Percentiles rank a stretch among this genome's conserved stretches.
Evolutionary conservation across 2,888 invertebrate genomes (phyloP).

Genomic region (Teleiodes luculella): DNA sequence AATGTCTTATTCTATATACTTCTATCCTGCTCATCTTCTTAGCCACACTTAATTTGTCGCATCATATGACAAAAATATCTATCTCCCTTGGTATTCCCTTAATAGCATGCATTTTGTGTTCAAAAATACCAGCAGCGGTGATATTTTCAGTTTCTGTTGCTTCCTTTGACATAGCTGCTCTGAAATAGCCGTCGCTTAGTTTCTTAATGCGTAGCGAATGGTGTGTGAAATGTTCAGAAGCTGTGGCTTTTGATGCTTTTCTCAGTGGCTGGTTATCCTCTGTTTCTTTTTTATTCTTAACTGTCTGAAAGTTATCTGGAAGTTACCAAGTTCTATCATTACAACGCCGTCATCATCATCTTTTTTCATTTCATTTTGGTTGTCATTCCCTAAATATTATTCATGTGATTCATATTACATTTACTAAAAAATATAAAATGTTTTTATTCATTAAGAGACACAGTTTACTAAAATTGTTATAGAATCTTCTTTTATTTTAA

Average conservation of each 20-base stretch:
- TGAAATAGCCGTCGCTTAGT: constrained; percentile 12
- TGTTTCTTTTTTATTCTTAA: not conserved
- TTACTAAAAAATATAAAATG: too few species aligned
- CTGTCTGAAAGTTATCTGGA: too few species aligned
- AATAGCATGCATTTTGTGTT: constrained; percentile 3
- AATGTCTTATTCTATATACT: too few species aligned
- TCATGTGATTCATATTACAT: too few species aligned
- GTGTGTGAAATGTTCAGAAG: not conserved
- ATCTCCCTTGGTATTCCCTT: not conserved
- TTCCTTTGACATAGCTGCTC: constrained; percentile 19
- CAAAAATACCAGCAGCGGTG: constrained; percentile 17
- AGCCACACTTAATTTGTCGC: not conserved
- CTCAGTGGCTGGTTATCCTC: not conserved
- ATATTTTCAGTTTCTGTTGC: constrained; percentile 11
- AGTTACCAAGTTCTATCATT: too few species aligned
- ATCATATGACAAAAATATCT: not conserved
- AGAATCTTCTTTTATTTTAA: too few species aligned
- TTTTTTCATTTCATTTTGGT: too few species aligned
- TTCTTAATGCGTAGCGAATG: not conserved
- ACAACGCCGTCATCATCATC: too few species aligned
- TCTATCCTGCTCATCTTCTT: too few species aligned
- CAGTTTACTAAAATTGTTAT: too few species aligned
- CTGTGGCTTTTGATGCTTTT: not conserved
- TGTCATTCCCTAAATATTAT: too few species aligned
- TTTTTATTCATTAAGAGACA: too few species aligned